Evolutionary conservation across 1,140 invertebrate species (phyloP).

Genomic region (Maconellicoccus hirsutus): DNA sequence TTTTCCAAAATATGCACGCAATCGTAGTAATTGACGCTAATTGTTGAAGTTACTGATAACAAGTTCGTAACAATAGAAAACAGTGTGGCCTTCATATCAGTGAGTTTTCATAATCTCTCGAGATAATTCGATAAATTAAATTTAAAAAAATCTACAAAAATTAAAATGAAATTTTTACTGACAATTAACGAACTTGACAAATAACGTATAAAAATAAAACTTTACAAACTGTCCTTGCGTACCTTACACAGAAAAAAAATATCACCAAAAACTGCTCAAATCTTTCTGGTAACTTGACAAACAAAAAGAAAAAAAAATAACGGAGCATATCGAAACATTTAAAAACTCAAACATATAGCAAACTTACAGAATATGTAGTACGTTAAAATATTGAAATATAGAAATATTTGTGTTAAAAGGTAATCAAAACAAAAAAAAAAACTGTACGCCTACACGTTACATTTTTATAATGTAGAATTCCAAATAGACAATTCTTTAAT

Average conservation of each 20-base stretch:
- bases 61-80: too few species aligned
- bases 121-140: too few species aligned
- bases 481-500: background rate
- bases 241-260: slow-evolving; percentile 5
- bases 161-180: slow-evolving; percentile 6
- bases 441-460: background rate
- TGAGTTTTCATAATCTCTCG: too few species aligned
- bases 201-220: slow-evolving; percentile 10
- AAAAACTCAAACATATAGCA: background rate
- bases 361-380: background rate
- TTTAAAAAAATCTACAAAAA: too few species aligned
- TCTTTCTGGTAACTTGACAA: slow-evolving; percentile 8
- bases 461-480: background rate
- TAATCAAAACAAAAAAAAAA: background rate
- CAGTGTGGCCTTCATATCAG: too few species aligned
- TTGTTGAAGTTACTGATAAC: too few species aligned
- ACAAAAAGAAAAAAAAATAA: background rate
- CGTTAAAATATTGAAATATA: background rate
- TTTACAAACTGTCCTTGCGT: background rate
- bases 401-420: background rate
- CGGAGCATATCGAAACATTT: background rate
- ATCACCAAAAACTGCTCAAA: slow-evolving; percentile 8
- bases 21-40: too few species aligned
- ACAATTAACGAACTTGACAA: slow-evolving; percentile 2
- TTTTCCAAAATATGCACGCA: too few species aligned